Evolutionary conservation across 2,113 vertebrate species (phyloP).

Genomic region (Cryptotis parvus): DNA sequence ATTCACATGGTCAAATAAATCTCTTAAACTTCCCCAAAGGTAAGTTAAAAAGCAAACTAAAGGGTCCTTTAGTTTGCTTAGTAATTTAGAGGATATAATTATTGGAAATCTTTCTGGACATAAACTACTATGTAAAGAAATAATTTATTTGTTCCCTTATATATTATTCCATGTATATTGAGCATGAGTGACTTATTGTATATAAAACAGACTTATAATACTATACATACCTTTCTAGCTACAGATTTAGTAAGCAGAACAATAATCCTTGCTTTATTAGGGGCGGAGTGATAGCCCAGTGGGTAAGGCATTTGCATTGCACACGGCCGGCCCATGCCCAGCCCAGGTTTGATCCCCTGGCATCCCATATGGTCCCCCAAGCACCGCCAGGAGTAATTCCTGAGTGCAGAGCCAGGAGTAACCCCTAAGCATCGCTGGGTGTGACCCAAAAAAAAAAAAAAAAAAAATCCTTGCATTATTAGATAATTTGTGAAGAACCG

Average conservation of each 20-base stretch:
- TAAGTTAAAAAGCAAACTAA: too few species aligned
- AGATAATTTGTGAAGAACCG: background rate
- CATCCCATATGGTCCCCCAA: too few species aligned
- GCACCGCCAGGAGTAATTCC: too few species aligned
- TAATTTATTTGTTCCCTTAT: background rate
- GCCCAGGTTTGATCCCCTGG: too few species aligned
- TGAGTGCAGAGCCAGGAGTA: too few species aligned
- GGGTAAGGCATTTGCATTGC: too few species aligned
- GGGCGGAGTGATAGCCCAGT: too few species aligned
- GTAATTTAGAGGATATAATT: background rate
- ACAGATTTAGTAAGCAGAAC: background rate
- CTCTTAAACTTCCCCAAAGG: background rate
- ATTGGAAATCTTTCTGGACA: background rate
- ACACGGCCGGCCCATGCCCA: too few species aligned
- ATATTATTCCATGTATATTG: background rate
- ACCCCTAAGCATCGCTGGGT: too few species aligned
- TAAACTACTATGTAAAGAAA: background rate
- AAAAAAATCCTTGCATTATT: too few species aligned
- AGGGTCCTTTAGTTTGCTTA: background rate
- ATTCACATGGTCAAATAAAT: background rate
- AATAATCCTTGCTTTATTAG: too few species aligned
- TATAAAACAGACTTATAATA: background rate
- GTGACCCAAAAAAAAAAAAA: too few species aligned
- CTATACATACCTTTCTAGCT: background rate
- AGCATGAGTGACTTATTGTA: background rate